Percentiles rank a stretch among this genome's conserved stretches.
Conservation (phyloP, 2,797 vertebrate genomes). For the Euphonia xanthogaster region DNA sequence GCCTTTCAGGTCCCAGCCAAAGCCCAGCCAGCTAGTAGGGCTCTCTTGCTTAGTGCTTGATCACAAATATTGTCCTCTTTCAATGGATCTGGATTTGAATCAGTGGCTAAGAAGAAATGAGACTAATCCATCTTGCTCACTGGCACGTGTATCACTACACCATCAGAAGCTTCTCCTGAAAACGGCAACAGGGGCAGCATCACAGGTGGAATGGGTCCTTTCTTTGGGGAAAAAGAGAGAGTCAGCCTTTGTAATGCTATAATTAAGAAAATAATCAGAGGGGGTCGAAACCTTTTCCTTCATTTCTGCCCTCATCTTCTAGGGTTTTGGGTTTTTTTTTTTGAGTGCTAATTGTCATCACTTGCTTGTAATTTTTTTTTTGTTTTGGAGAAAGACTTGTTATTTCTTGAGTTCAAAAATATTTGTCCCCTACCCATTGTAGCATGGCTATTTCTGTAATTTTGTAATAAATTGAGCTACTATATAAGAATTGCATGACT, state of each 20-base stretch:
- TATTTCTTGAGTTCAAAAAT: neutral
- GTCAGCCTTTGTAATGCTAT: neutral
- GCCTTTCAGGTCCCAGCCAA: neutral
- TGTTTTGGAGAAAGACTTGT: neutral
- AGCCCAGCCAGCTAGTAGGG: neutral
- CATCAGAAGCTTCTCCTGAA: neutral
- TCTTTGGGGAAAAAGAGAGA: neutral
- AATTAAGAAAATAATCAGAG: neutral
- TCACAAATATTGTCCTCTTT: neutral
- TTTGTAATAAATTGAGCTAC: neutral
- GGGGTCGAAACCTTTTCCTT: neutral
- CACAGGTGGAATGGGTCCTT: neutral
- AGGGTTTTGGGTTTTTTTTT: neutral
- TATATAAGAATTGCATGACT: neutral
- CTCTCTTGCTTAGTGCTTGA: neutral
- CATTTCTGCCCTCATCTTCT: neutral
- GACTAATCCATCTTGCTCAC: neutral
- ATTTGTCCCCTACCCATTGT: neutral
- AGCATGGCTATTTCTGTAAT: neutral
- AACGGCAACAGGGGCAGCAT: neutral
- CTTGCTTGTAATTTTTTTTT: neutral
- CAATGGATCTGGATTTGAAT: neutral
- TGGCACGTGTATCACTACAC: rapidly evolving
- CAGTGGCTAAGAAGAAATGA: neutral
- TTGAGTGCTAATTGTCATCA: neutral